Percentiles rank a stretch among this genome's conserved stretches.
phyloP scores from a whole-genome alignment of 2,797 vertebrate species.

The Dallia pectoralis region DNA sequence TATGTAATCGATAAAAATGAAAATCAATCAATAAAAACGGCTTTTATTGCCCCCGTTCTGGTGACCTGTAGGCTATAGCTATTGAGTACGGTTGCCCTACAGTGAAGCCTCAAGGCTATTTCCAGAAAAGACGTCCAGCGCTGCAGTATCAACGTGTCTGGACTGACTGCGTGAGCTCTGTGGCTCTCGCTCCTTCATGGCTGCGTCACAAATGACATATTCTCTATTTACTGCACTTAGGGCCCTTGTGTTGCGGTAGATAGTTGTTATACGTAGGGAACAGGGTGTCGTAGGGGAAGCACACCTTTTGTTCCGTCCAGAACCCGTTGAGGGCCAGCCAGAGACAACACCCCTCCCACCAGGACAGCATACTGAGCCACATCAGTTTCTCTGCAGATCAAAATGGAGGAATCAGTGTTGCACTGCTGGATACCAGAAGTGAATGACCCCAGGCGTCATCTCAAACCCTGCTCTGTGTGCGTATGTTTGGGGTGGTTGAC shows the following conservation, averaged over 20 bases:
- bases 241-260: too few relatives aligned
- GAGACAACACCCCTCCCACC: slow-evolving; percentile 40
- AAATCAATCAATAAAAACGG: too few relatives aligned
- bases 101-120: slow-evolving; percentile 13
- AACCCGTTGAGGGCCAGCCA: slow-evolving; percentile 26
- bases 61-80: too few relatives aligned
- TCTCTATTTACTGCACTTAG: neutral
- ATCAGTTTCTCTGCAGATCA: slow-evolving; percentile 38
- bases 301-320: neutral
- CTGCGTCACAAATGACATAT: neutral
- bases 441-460: slow-evolving; percentile 28
- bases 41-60: too few relatives aligned
- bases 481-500: neutral
- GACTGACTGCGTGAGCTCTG: slow-evolving; percentile 35
- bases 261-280: neutral
- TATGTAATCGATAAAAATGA: too few relatives aligned
- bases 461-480: neutral
- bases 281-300: neutral
- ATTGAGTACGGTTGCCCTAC: too few relatives aligned
- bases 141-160: slow-evolving; percentile 36
- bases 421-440: slow-evolving; percentile 24
- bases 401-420: slow-evolving; percentile 29
- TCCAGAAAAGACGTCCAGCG: slow-evolving; percentile 13
- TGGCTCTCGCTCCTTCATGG: slow-evolving; percentile 27
- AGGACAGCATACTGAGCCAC: slow-evolving; percentile 25